These are phyloP conservation scores for Thaumatotibia leucotreta DNA, from an alignment of 1,140 invertebrate species.

Conservation along the genomic window DNA sequence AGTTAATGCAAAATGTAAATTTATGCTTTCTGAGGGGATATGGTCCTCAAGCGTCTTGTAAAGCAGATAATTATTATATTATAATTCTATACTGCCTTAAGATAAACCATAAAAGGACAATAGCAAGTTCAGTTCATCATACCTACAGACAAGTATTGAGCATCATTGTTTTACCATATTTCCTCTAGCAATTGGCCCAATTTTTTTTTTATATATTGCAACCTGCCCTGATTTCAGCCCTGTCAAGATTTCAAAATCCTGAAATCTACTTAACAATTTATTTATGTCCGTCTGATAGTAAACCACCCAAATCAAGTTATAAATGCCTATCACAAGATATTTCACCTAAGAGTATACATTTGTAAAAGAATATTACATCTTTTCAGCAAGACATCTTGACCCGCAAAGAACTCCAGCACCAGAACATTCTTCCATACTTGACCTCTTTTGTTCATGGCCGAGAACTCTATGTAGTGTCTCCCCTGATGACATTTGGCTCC, in stretches of 20 bases:
- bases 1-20: too few species aligned
- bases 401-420: slow-evolving; percentile 86
- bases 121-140: too few species aligned
- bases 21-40: too few species aligned
- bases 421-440: slow-evolving; percentile 85
- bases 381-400: slow-evolving; percentile 86
- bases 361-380: slow-evolving; percentile 24
- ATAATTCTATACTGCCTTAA: too few species aligned
- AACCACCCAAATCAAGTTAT: not conserved
- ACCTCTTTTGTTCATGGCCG: slow-evolving; percentile 84
- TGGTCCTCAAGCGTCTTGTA: too few species aligned
- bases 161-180: too few species aligned
- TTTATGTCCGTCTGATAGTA: not conserved
- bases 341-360: not conserved
- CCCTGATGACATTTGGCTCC: slow-evolving; percentile 88
- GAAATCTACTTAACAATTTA: not conserved
- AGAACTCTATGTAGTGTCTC: slow-evolving; percentile 87
- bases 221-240: too few species aligned
- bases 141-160: too few species aligned
- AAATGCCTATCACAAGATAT: not conserved
- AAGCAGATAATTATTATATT: too few species aligned
- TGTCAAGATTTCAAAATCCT: not conserved
- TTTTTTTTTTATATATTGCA: too few species aligned
- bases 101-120: too few species aligned
- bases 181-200: too few species aligned